These are phyloP conservation scores for Horisme vitalbata DNA, from an alignment of 2,888 invertebrate species.

Conservation along the genomic window DNA sequence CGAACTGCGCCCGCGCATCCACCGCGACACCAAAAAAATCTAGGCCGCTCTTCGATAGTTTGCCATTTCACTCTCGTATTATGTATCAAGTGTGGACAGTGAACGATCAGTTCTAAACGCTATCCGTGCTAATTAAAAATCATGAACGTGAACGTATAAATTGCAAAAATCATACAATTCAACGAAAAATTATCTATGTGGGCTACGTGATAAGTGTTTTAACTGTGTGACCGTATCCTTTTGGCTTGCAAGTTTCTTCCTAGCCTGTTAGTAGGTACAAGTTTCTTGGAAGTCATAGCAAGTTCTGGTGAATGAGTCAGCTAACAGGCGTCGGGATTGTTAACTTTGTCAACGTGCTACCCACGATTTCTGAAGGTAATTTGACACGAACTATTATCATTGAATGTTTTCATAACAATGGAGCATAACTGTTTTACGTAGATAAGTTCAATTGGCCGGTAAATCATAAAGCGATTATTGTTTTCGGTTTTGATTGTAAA, in stretches of 20 bases:
- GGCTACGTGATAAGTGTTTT: slow-evolving; percentile 69
- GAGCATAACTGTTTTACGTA: slow-evolving; percentile 10
- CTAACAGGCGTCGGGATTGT: slow-evolving; percentile 79
- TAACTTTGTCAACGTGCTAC: slow-evolving; percentile 79
- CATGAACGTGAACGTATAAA: slow-evolving; percentile 47
- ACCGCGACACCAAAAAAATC: slow-evolving; percentile 36
- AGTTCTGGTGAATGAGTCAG: slow-evolving; percentile 81
- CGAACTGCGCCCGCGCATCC: slow-evolving; percentile 69
- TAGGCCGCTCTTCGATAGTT: slow-evolving; percentile 69
- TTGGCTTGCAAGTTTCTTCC: slow-evolving; percentile 46
- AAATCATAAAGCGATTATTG: slow-evolving; percentile 20
- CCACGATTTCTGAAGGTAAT: slow-evolving; percentile 79
- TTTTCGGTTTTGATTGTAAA: slow-evolving; percentile 9
- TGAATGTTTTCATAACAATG: slow-evolving; percentile 25
- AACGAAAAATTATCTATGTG: slow-evolving; percentile 64
- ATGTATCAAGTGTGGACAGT: slow-evolving; percentile 63
- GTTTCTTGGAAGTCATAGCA: slow-evolving; percentile 60
- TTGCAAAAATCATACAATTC: slow-evolving; percentile 55
- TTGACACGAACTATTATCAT: slow-evolving; percentile 20
- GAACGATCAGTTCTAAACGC: slow-evolving; percentile 48
- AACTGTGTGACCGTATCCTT: slow-evolving; percentile 61
- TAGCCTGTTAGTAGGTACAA: slow-evolving; percentile 47
- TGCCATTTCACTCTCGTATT: slow-evolving; percentile 59
- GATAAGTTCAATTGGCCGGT: slow-evolving; percentile 18
- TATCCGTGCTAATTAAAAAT: slow-evolving; percentile 39